Percentiles rank a stretch among this genome's conserved stretches.
Conservation (phyloP, 2,113 vertebrate genomes). For the Leucosticte australis region DNA sequence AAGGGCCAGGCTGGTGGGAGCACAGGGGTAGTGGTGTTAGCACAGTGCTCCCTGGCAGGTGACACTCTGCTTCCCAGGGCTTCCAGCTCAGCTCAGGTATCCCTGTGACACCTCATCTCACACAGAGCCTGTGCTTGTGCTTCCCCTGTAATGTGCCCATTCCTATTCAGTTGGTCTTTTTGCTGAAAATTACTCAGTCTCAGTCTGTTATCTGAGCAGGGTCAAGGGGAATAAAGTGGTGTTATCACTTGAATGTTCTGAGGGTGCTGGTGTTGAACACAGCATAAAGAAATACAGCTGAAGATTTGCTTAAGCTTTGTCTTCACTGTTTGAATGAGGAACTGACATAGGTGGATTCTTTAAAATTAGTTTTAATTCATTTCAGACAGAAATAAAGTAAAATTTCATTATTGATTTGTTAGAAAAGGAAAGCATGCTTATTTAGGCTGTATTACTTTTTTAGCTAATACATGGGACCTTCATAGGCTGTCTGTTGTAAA, state of each 20-base stretch:
- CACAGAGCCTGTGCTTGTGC: neutral
- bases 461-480: neutral
- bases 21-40: neutral
- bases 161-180: neutral
- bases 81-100: constrained; percentile 36
- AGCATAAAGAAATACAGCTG: neutral
- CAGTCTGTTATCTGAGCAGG: neutral
- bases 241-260: neutral
- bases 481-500: neutral
- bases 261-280: neutral
- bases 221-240: neutral
- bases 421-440: neutral
- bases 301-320: neutral
- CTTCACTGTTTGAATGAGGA: neutral
- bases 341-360: neutral
- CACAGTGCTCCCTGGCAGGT: neutral
- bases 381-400: neutral
- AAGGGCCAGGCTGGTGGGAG: neutral
- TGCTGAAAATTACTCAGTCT: neutral
- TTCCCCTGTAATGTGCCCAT: neutral
- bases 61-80: neutral
- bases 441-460: neutral
- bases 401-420: neutral
- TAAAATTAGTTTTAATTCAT: neutral
- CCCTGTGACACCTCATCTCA: neutral